Evolutionary conservation across 2,113 vertebrate genomes (phyloP).

Genomic region (Ifrita kowaldi): DNA sequence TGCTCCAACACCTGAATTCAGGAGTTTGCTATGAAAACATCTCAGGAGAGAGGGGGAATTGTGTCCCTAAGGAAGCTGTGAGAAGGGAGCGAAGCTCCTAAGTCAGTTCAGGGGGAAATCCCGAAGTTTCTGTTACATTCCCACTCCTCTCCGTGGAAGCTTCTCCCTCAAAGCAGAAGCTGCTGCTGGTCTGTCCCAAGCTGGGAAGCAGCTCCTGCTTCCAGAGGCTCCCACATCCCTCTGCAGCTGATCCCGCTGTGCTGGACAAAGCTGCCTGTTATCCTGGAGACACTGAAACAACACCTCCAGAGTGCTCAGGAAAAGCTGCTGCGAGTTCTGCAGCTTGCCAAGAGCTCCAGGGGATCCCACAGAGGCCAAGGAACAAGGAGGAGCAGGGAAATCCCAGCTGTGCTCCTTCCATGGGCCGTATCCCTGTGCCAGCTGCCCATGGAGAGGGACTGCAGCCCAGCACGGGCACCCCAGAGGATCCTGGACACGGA

Average conservation of each 20-base stretch:
- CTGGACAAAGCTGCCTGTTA: neutral
- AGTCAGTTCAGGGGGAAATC: neutral
- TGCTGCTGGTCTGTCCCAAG: neutral
- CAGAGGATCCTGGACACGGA: neutral
- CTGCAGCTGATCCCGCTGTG: neutral
- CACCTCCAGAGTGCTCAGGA: neutral
- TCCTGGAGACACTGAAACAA: neutral
- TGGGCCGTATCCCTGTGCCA: neutral
- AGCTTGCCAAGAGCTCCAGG: slow-evolving; percentile 13
- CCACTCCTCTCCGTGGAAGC: neutral
- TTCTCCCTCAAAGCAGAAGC: neutral
- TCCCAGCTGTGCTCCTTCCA: neutral
- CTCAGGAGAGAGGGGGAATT: neutral
- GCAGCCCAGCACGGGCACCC: neutral
- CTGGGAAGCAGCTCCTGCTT: neutral
- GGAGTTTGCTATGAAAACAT: neutral
- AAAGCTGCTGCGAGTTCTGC: neutral
- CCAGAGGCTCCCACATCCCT: neutral
- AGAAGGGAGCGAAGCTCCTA: neutral
- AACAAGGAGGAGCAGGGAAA: neutral
- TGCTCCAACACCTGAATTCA: neutral
- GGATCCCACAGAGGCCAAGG: neutral
- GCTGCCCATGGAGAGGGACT: neutral
- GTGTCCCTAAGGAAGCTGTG: neutral
- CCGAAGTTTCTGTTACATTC: neutral